Evolutionary conservation across 2,113 vertebrate species (phyloP).

Genomic region (Neotoma lepida): DNA sequence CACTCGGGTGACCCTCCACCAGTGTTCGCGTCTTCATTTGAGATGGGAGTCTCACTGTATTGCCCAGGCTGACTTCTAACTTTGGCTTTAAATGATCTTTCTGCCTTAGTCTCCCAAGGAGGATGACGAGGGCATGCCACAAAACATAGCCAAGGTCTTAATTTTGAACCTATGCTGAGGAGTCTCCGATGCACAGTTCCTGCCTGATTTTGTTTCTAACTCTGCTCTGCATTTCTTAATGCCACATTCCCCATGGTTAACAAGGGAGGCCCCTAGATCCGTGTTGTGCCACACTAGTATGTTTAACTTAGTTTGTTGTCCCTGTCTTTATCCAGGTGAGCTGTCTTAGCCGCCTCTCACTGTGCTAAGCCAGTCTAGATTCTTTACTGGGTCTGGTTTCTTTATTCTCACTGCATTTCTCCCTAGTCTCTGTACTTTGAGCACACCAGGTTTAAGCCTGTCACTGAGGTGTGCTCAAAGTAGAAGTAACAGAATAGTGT

Average conservation of each 20-base stretch:
- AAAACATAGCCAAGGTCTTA: not conserved
- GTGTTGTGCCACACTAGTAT: fast-evolving
- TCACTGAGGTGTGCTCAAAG: not conserved
- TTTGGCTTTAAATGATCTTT: not conserved
- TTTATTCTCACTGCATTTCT: not conserved
- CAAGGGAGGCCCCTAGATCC: not conserved
- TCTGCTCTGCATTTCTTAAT: not conserved
- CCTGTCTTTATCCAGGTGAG: fast-evolving
- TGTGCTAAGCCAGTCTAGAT: not conserved
- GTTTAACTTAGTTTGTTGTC: not conserved
- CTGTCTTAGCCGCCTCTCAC: not conserved
- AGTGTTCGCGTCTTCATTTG: not conserved
- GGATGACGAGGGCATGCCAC: not conserved
- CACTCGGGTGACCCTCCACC: not conserved
- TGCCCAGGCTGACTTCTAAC: not conserved
- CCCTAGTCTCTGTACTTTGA: not conserved
- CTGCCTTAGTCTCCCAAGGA: not conserved
- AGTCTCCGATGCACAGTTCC: not conserved
- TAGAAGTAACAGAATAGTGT: not conserved
- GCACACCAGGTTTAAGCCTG: not conserved
- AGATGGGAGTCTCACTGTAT: not conserved
- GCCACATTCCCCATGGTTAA: not conserved
- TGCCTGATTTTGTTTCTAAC: not conserved
- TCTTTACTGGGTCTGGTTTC: not conserved
- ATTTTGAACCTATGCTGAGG: not conserved